A percentile compares a stretch with the other conserved stretches of the same genome.
These are phyloP conservation scores for Drosophila repletoides DNA, from an alignment of 1,140 invertebrate species.

Conservation along the genomic window DNA sequence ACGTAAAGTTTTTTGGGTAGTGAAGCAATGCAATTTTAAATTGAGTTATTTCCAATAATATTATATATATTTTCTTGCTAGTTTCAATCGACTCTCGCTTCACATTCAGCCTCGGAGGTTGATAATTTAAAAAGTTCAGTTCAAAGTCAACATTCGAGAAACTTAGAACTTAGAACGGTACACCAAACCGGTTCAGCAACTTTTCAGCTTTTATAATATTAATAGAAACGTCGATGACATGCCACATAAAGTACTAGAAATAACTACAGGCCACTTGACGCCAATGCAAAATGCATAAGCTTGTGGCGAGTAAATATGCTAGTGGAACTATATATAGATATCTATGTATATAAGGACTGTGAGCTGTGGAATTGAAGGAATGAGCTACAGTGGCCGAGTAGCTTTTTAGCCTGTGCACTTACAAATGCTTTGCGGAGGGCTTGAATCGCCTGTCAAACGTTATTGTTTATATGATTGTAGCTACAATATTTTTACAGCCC, in stretches of 20 bases:
- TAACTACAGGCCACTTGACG: slow-evolving; percentile 19
- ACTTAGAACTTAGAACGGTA: no score
- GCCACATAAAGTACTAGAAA: slow-evolving; percentile 28
- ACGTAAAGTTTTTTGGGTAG: no score
- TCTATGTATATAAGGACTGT: background rate
- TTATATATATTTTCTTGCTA: no score
- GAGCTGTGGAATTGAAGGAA: background rate
- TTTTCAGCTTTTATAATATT: background rate
- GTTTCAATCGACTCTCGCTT: no score
- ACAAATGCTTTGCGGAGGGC: slow-evolving; percentile 42
- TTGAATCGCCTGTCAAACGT: slow-evolving; percentile 44
- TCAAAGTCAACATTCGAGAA: no score
- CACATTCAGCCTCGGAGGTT: no score
- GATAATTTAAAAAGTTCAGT: no score
- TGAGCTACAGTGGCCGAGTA: background rate
- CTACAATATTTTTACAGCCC: slow-evolving; percentile 46
- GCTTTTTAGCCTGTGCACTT: slow-evolving; percentile 22
- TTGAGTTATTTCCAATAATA: no score
- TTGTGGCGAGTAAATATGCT: background rate
- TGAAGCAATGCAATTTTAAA: no score
- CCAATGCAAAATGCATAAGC: slow-evolving; percentile 55
- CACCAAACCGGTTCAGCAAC: background rate
- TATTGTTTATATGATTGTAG: slow-evolving; percentile 61
- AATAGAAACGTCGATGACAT: slow-evolving; percentile 24
- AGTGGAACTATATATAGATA: background rate